These are phyloP conservation scores for Xestia xanthographa DNA, from an alignment of 2,888 invertebrate species.

Conservation along the genomic window DNA sequence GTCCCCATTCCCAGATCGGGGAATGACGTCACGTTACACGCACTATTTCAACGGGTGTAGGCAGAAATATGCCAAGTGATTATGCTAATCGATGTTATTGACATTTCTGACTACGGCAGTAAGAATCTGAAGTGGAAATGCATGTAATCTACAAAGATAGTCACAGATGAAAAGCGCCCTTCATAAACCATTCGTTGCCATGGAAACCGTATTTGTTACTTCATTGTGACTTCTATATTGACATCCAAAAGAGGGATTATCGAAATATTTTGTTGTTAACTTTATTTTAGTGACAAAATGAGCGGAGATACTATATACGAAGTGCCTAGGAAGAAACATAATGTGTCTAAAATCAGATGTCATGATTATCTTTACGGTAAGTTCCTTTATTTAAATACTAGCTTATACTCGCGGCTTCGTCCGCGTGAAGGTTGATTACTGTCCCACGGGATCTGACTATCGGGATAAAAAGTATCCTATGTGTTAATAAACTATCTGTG, in stretches of 20 bases:
- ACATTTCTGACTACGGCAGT: background rate
- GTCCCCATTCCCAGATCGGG: no score
- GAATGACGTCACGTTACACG: no score
- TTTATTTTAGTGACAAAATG: slow-evolving; percentile 68
- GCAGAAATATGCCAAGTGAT: background rate
- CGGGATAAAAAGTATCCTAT: no score
- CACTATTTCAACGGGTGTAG: no score
- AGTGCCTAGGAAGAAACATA: slow-evolving; percentile 67
- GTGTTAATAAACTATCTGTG: no score
- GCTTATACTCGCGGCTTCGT: no score
- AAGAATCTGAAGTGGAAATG: background rate
- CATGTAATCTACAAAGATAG: slow-evolving; percentile 21
- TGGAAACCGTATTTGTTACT: slow-evolving; percentile 21
- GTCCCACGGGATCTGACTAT: no score
- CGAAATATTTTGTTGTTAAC: background rate
- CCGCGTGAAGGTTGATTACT: no score
- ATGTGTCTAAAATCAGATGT: slow-evolving; percentile 74
- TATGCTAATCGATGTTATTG: background rate
- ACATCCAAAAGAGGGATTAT: background rate
- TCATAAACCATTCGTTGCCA: slow-evolving; percentile 9
- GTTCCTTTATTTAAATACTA: slow-evolving; percentile 28
- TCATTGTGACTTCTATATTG: slow-evolving; percentile 19
- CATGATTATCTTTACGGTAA: slow-evolving; percentile 88
- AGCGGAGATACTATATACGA: slow-evolving; percentile 76
- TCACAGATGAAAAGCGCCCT: slow-evolving; percentile 23